Percentiles rank a stretch among this genome's conserved stretches.
These are phyloP conservation scores for Drosophila tani DNA, from an alignment of 1,140 invertebrate genomes.

Conservation along the genomic window DNA sequence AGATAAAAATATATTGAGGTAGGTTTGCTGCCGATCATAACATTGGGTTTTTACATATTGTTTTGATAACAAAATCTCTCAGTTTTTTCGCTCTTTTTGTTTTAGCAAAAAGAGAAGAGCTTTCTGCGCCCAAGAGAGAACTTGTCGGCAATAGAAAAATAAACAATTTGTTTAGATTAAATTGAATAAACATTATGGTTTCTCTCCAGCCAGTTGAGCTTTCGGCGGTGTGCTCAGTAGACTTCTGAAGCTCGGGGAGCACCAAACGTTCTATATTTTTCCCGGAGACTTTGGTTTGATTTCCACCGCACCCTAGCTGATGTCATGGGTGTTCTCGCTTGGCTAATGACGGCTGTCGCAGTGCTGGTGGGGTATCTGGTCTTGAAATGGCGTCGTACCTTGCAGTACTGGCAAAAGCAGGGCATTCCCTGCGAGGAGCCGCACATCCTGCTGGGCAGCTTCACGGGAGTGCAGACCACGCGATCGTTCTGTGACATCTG, in stretches of 20 bases:
- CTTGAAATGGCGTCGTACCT: conserved; percentile 21
- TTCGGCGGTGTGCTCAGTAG: neutral
- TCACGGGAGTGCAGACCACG: conserved; percentile 48
- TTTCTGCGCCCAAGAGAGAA: neutral
- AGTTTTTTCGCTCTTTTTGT: neutral
- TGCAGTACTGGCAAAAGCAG: conserved; percentile 81
- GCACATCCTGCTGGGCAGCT: conserved; percentile 73
- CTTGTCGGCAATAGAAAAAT: neutral
- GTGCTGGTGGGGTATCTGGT: conserved; percentile 40
- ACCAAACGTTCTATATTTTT: conserved; percentile 1
- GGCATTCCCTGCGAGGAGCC: conserved; percentile 85
- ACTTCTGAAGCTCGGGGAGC: neutral
- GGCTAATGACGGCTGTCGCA: conserved; percentile 1
- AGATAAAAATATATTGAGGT: neutral
- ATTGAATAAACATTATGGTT: neutral
- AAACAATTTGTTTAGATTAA: neutral
- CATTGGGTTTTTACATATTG: neutral
- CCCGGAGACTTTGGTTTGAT: no score
- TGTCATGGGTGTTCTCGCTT: conserved; percentile 17
- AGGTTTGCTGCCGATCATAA: neutral
- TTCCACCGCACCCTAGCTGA: conserved; percentile 17
- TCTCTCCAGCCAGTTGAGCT: neutral
- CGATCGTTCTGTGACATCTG: conserved; percentile 53
- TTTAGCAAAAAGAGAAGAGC: neutral
- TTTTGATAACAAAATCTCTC: neutral